Base-by-base conservation (phyloP, 1,140 invertebrate genomes). In the Fopius arisanus region DNA sequence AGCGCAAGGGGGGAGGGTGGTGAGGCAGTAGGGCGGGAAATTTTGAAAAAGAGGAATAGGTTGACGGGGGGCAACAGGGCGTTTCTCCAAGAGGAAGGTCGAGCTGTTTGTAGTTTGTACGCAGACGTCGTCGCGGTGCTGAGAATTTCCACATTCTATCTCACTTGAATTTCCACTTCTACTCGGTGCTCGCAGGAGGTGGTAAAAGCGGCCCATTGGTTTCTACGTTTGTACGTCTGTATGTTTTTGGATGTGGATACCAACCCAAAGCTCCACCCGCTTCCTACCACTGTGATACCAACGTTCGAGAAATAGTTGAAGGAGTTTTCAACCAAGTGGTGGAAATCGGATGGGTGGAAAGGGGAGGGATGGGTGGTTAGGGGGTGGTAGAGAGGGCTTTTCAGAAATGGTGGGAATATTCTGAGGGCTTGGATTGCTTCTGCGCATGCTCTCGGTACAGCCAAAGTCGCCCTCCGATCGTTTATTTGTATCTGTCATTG, bases 401-500 rank as follows among this genome's bases (percentile, higher is more conserved):
- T 41, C 31, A 59, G 40, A 40, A 69, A 66, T 72, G 62, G 63
- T 66, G 67, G 70, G 67, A 70, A 74, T 74, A 68, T 43, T 70
- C 63, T 37, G 54, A 59, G 54, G 54, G 40, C 9, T 67, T 37
- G 48, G 70, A 70, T 3, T 28, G 40, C 71, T 48, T 23, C 7
- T 72, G 82, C 82, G 82, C 82, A 81, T 83, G 82, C 82, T 80
- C 80, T 65, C 76, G 78, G 79, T 78, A 79, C 79, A 75, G 78
- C 79, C 71, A 78, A 76, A 79, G 51, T 43, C 79, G n/a, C n/a
- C 72, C 48, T 68, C 40, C 77, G 75, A 82, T 86, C 86, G 83
- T 87, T 86, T 86, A 87, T 87, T 87, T 87, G 85, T 86, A 87
- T 86, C 84, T 86, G 86, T 86, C 84, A 87, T 87, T 87, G 85